Percentiles rank a stretch among this genome's conserved stretches.
Evolutionary conservation across 2,888 invertebrate species (phyloP).

Genomic region (Camptogramma bilineatum): DNA sequence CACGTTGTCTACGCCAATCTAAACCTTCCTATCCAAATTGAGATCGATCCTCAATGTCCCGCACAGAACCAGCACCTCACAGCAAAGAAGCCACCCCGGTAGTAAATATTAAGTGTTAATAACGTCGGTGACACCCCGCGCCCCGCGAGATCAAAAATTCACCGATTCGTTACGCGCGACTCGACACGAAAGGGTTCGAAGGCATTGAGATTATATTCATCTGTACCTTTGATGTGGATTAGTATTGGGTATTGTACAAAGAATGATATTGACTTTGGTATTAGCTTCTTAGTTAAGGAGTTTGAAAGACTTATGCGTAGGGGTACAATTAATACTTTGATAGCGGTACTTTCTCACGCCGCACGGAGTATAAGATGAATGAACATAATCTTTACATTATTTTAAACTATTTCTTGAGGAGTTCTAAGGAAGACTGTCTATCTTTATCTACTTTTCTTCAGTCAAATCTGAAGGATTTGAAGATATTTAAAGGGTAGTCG

Average conservation of each 20-base stretch:
- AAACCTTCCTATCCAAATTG: conserved; percentile 2
- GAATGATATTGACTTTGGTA: conserved; percentile 33
- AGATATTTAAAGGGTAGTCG: too few species aligned
- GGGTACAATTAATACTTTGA: too few species aligned
- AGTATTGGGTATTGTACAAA: conserved; percentile 35
- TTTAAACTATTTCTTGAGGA: too few species aligned
- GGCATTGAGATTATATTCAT: conserved; percentile 47
- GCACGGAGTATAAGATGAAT: too few species aligned
- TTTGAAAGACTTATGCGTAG: too few species aligned
- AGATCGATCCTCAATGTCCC: conserved; percentile 5
- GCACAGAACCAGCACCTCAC: conserved; percentile 20
- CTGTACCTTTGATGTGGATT: conserved; percentile 43
- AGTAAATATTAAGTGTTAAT: conserved; percentile 81
- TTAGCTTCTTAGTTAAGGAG: conserved; percentile 16
- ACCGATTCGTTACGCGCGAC: conserved; percentile 70
- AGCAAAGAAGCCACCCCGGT: conserved; percentile 47
- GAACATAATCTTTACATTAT: too few species aligned
- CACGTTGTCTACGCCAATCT: too few species aligned
- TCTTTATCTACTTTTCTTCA: too few species aligned
- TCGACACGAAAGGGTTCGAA: conserved; percentile 62
- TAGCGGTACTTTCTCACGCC: too few species aligned
- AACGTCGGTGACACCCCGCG: conserved; percentile 67
- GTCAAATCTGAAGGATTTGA: too few species aligned
- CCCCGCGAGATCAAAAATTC: conserved; percentile 72
- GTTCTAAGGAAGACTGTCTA: too few species aligned